A percentile compares a stretch with the other conserved stretches of the same genome.
Conservation (phyloP, 2,113 vertebrate species). For the Mus musculus region DNA sequence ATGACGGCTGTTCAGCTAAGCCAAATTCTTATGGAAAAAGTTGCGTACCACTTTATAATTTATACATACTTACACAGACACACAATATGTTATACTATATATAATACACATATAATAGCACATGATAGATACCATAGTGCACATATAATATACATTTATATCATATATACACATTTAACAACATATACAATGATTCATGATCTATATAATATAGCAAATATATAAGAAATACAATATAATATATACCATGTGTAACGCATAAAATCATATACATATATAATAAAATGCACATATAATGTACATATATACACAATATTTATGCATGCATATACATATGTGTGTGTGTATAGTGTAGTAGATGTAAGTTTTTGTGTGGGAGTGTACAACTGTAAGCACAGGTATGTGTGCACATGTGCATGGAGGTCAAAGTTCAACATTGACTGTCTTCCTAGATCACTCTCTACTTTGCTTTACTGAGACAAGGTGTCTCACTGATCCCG, state of each 20-base stretch:
- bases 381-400: neutral
- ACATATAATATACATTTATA: neutral
- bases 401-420: neutral
- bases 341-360: neutral
- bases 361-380: neutral
- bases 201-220: neutral
- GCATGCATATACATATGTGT: neutral
- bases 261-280: neutral
- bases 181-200: neutral
- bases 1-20: constrained; percentile 13
- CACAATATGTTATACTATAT: neutral
- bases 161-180: neutral
- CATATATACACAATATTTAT: too few relatives aligned
- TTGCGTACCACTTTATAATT: constrained; percentile 36
- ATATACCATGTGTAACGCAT: neutral
- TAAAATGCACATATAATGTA: neutral
- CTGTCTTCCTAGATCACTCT: neutral
- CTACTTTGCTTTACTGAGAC: neutral
- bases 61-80: neutral
- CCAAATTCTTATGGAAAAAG: constrained; percentile 51
- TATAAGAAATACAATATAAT: neutral
- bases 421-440: neutral
- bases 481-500: neutral
- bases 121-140: neutral
- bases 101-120: neutral